Conservation (phyloP, 2,888 invertebrate genomes). For the Thalpophila matura region DNA sequence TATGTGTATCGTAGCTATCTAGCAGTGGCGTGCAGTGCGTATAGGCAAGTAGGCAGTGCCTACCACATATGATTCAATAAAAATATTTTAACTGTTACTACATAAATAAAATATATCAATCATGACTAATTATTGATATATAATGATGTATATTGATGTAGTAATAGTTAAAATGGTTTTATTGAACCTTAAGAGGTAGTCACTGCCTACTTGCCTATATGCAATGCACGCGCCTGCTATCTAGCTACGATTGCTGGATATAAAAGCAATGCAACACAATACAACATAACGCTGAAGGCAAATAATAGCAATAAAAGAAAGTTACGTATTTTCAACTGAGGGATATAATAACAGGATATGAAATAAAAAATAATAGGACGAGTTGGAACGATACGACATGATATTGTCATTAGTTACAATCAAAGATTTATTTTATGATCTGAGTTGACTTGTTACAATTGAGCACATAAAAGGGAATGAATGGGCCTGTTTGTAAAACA, state of each 20-base stretch:
- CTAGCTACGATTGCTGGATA: not conserved
- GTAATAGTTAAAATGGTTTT: no score
- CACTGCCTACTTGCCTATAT: no score
- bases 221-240: no score
- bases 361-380: constrained; percentile 57
- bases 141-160: no score
- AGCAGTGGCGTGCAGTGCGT: no score
- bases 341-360: constrained; percentile 56
- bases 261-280: not conserved
- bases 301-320: constrained; percentile 32
- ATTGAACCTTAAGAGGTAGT: no score
- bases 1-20: no score
- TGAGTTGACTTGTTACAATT: constrained; percentile 57
- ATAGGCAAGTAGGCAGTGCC: no score
- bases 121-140: no score
- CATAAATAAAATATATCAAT: no score
- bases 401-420: constrained; percentile 64
- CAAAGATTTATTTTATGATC: constrained; percentile 55
- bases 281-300: constrained; percentile 8
- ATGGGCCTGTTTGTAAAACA: constrained; percentile 32
- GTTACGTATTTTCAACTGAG: constrained; percentile 37
- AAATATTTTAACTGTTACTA: no score
- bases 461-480: constrained; percentile 43
- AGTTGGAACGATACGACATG: constrained; percentile 41
- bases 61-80: no score